These are phyloP conservation scores for Halictus ligatus DNA, from an alignment of 2,888 invertebrate genomes.

Conservation along the genomic window DNA sequence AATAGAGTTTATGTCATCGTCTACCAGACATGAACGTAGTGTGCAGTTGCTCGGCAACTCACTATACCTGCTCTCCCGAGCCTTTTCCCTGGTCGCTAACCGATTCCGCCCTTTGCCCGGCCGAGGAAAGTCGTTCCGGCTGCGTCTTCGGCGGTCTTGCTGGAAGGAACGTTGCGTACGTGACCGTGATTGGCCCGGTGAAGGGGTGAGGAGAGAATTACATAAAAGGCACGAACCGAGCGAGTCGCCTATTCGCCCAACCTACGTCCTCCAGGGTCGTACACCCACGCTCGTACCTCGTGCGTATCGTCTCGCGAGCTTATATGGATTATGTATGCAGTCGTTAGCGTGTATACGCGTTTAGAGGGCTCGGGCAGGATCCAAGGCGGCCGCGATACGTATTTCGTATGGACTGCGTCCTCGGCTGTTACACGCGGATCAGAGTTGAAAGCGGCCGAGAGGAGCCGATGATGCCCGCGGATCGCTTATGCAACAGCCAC, in stretches of 20 bases:
- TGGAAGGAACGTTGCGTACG: constrained; percentile 65
- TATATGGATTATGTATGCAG: constrained; percentile 65
- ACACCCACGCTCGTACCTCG: constrained; percentile 69
- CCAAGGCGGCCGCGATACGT: constrained; percentile 1
- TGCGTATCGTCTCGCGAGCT: constrained; percentile 54
- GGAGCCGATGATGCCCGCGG: neutral
- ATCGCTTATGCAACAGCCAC: constrained; percentile 21
- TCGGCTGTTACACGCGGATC: neutral
- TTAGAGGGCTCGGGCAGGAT: constrained; percentile 49
- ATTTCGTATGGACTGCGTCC: constrained; percentile 16
- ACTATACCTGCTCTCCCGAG: neutral
- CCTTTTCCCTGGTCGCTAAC: constrained; percentile 28
- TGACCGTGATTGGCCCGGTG: constrained; percentile 68
- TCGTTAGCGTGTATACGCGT: constrained; percentile 39
- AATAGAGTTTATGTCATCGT: neutral
- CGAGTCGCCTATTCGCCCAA: constrained; percentile 73
- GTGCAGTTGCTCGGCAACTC: neutral
- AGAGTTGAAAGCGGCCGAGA: constrained; percentile 1
- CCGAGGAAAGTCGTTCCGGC: constrained; percentile 49
- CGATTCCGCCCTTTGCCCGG: constrained; percentile 50
- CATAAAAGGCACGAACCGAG: constrained; percentile 75
- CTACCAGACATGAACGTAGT: neutral
- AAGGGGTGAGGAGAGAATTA: constrained; percentile 72
- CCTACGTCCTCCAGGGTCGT: constrained; percentile 77
- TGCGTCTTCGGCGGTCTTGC: constrained; percentile 45